Evolutionary conservation across 1,140 invertebrate species (phyloP).

Genomic region (Galleria mellonella): DNA sequence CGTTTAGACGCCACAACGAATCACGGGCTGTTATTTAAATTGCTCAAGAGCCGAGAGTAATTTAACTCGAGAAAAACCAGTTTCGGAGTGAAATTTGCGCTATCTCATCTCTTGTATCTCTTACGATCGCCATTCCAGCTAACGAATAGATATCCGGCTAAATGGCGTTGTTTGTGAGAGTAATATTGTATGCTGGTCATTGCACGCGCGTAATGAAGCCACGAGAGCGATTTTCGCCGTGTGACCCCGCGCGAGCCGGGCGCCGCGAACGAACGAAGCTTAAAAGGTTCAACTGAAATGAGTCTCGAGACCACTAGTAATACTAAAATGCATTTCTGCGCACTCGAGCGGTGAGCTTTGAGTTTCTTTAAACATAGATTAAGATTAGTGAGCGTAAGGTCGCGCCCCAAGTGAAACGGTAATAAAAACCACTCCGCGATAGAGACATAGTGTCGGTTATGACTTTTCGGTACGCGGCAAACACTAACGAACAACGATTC

Average conservation of each 20-base stretch:
- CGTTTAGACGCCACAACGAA: conserved; percentile 21
- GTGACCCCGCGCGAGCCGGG: conserved; percentile 18
- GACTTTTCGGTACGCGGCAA: conserved; percentile 12
- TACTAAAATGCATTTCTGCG: conserved; percentile 55
- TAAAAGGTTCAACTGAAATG: conserved; percentile 45
- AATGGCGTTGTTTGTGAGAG: conserved; percentile 12
- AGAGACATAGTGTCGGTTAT: conserved; percentile 12
- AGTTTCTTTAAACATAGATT: conserved; percentile 33
- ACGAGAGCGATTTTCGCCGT: conserved; percentile 37
- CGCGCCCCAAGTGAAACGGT: not conserved
- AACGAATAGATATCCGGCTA: conserved; percentile 15
- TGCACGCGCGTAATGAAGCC: conserved; percentile 25
- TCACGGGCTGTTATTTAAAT: conserved; percentile 30
- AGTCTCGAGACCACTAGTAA: conserved; percentile 39
- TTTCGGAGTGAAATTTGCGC: conserved; percentile 23
- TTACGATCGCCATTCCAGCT: conserved; percentile 6
- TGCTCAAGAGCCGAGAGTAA: conserved; percentile 24
- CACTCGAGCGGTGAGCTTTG: conserved; percentile 50
- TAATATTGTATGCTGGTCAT: conserved; percentile 1
- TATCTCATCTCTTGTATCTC: conserved; percentile 25
- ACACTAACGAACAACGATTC: conserved; percentile 64
- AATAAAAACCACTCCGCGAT: conserved; percentile 5
- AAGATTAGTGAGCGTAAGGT: conserved; percentile 28
- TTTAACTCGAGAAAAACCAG: conserved; percentile 30
- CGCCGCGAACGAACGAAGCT: conserved; percentile 7